Evolutionary conservation across 2,113 vertebrate species (phyloP).

Genomic region (Pterocles orientalis): DNA sequence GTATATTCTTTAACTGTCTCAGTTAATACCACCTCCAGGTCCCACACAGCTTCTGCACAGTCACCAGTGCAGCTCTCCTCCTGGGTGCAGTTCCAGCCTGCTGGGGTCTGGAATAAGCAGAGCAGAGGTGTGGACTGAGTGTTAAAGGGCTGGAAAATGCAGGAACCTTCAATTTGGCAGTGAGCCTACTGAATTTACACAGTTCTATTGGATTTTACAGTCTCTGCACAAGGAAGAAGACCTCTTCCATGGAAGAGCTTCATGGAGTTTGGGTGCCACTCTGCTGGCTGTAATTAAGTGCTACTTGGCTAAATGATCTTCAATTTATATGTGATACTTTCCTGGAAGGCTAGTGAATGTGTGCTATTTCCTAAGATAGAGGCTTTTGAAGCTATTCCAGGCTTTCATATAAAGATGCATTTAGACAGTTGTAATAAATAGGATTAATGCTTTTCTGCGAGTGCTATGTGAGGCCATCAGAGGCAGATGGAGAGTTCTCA

Average conservation of each 20-base stretch:
- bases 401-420: slow-evolving; percentile 20
- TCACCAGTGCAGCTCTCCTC: neutral
- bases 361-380: slow-evolving; percentile 32
- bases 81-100: neutral
- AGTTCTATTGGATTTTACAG: neutral
- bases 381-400: slow-evolving; percentile 24
- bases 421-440: neutral
- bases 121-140: neutral
- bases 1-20: neutral
- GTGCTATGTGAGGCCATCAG: neutral
- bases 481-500: slow-evolving; percentile 3
- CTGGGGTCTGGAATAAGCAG: neutral
- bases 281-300: slow-evolving; percentile 13
- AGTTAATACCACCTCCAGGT: neutral
- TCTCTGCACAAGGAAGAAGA: neutral
- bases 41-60: neutral
- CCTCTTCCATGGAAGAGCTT: neutral
- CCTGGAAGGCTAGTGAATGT: slow-evolving; percentile 42
- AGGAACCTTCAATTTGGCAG: neutral
- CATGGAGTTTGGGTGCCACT: neutral
- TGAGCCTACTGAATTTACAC: neutral
- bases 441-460: neutral
- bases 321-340: slow-evolving; percentile 23
- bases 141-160: neutral
- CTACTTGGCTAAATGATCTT: neutral